A percentile compares a stretch with the other conserved stretches of the same genome.
Conservation (phyloP, 2,888 invertebrate genomes). For the Rhagophthalmus giganteus region DNA sequence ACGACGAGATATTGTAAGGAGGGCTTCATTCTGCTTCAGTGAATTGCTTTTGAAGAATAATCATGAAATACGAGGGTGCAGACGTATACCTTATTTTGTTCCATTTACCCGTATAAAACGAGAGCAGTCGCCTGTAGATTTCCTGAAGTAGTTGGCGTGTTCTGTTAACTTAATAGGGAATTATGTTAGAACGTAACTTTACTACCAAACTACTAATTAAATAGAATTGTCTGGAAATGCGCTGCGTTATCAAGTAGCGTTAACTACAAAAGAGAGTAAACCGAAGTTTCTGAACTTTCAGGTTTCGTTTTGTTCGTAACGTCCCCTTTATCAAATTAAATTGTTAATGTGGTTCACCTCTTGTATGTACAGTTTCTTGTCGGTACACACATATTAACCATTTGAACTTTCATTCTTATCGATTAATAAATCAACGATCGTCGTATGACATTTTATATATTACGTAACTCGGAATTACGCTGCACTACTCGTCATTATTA, state of each 20-base stretch:
- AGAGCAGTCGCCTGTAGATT: conserved; percentile 22
- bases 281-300: conserved; percentile 10
- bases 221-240: conserved; percentile 23
- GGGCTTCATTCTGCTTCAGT: conserved; percentile 42
- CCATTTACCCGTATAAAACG: conserved; percentile 33
- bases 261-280: conserved; percentile 19
- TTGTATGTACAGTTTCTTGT: not conserved
- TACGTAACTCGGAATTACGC: no score
- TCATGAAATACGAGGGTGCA: conserved; percentile 44
- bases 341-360: conserved; percentile 1
- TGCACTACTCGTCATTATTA: no score
- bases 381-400: not conserved
- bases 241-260: conserved; percentile 16
- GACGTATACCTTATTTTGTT: conserved; percentile 40
- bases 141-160: conserved; percentile 20
- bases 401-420: not conserved
- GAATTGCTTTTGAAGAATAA: conserved; percentile 45
- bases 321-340: conserved; percentile 6
- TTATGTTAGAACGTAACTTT: conserved; percentile 18
- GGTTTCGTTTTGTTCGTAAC: conserved; percentile 15
- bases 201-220: conserved; percentile 28
- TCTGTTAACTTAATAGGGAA: conserved; percentile 21
- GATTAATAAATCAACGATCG: no score
- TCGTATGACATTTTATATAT: no score
- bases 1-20: conserved; percentile 43